Evolutionary conservation across 2,113 vertebrate species (phyloP), one percentile per base, ranked within the genome.

Genomic region (Patagioenas fasciata): DNA sequence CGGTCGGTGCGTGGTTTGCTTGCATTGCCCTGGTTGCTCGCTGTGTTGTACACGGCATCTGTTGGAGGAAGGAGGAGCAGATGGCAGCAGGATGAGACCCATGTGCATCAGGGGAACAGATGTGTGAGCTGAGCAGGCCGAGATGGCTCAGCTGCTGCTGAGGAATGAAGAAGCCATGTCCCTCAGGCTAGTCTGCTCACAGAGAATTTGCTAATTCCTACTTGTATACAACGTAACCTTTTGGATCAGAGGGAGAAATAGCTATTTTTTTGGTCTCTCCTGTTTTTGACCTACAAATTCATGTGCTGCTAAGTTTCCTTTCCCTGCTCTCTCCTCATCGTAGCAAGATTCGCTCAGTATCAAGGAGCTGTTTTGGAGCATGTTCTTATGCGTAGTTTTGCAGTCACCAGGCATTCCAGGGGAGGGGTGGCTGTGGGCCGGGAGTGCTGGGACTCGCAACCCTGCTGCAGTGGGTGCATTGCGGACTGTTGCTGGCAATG

Each of bases 1-100:
- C 0, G 7, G 2, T 14, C 34, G 15, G 24, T 0, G 9, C 24
- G 48, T 3, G 31, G 36, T 32, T 56, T 38, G 24, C 60, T 38
- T 0, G 8, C 29, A 2, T 5, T 6, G 15, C 40, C 18, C 51
- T 65, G 48, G 11, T 9, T 11, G 29, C 32, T 38, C 86, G 15
- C 67, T 21, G 10, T 50, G 40, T 10, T 15, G 16, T 31, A 3
- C 28, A 1, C 1, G 1, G 24, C 47, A 6, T 50, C 73, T 38
- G 48, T 12, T 34, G 58, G 47, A 47, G 28, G 13, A 42, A 5
- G 9, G 90, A 54, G 64, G 42, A 73, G 44, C 28, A 14, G 86
- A 31, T 54, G 56, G 57, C 1, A 5, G 12, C 32, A n/a, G 48
- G 62, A 40, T 53, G 74, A 75, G 53, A 28, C 23, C 28, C 3